phyloP scores from a whole-genome alignment of 1,140 invertebrate genomes.

The Caenorhabditis briggsae region DNA sequence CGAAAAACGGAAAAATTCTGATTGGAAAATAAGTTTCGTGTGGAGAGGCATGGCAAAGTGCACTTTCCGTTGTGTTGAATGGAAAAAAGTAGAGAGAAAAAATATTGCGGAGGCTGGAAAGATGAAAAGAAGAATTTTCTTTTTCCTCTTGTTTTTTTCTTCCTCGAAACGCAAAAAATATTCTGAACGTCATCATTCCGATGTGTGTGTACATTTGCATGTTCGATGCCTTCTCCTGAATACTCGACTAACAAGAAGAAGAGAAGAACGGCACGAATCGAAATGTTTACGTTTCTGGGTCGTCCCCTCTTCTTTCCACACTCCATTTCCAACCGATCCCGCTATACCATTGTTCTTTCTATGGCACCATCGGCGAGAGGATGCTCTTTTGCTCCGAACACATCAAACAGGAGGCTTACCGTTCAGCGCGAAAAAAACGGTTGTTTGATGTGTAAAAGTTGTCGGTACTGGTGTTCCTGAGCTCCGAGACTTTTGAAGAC shows the following conservation, averaged over 20 bases:
- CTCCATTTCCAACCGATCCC: not conserved
- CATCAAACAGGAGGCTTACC: slow-evolving; percentile 33
- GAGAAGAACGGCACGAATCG: slow-evolving; percentile 5
- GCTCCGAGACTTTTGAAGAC: no score
- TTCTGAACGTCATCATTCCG: slow-evolving; percentile 45
- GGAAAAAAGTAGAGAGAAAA: slow-evolving; percentile 30
- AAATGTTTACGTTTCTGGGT: slow-evolving; percentile 44
- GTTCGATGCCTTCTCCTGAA: slow-evolving; percentile 29
- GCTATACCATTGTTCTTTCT: slow-evolving; percentile 14
- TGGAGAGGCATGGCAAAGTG: slow-evolving; percentile 52
- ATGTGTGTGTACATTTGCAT: slow-evolving; percentile 39
- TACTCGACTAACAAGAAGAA: slow-evolving; percentile 51
- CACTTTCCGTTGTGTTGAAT: slow-evolving; percentile 37
- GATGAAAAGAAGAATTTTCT: slow-evolving; percentile 22
- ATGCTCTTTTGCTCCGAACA: slow-evolving; percentile 1
- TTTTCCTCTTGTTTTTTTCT: slow-evolving; percentile 26
- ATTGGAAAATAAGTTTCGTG: not conserved
- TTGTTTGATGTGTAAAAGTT: slow-evolving; percentile 33
- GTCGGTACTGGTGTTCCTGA: not conserved
- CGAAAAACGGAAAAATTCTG: not conserved
- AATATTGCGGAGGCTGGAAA: slow-evolving; percentile 40
- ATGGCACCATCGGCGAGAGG: not conserved
- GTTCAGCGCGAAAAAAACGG: slow-evolving; percentile 2
- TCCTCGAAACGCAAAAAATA: not conserved
- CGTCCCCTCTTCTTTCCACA: not conserved